A percentile compares a stretch with the other conserved stretches of the same genome.
Evolutionary conservation across 2,888 invertebrate species (phyloP).

Genomic region (Morinoia aosen): DNA sequence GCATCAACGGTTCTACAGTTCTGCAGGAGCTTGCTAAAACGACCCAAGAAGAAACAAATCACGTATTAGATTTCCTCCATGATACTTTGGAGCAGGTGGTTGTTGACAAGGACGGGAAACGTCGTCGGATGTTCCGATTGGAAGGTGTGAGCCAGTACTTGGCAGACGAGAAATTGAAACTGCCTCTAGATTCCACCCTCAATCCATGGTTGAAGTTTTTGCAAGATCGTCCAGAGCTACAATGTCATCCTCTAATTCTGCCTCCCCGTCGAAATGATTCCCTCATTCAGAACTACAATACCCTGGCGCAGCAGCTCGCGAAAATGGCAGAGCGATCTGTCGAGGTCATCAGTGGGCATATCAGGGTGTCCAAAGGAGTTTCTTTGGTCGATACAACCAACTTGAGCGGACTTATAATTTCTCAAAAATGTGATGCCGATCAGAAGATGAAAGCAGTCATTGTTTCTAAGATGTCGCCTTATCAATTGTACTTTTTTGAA

Average conservation of each 20-base stretch:
- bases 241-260: constrained; percentile 81
- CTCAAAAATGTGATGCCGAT: constrained; percentile 75
- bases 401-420: constrained; percentile 71
- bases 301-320: constrained; percentile 69
- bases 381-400: constrained; percentile 56
- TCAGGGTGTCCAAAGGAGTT: constrained; percentile 58
- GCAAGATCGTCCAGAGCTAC: constrained; percentile 81
- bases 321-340: constrained; percentile 72
- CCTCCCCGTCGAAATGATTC: constrained; percentile 83
- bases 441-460: constrained; percentile 71
- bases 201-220: constrained; percentile 75
- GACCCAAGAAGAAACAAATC: constrained; percentile 90
- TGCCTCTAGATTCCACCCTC: constrained; percentile 76
- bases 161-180: constrained; percentile 80
- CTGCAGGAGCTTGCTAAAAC: constrained; percentile 87
- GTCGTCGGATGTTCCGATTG: constrained; percentile 79
- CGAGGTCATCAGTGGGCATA: constrained; percentile 58
- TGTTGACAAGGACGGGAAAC: constrained; percentile 69
- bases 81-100: constrained; percentile 67
- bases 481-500: constrained; percentile 68
- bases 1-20: constrained; percentile 86
- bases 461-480: constrained; percentile 75
- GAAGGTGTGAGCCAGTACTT: constrained; percentile 94
- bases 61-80: constrained; percentile 87
- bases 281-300: constrained; percentile 84